Evolutionary conservation across 2,113 vertebrate genomes (phyloP).

Genomic region (Taurulus bubalis): DNA sequence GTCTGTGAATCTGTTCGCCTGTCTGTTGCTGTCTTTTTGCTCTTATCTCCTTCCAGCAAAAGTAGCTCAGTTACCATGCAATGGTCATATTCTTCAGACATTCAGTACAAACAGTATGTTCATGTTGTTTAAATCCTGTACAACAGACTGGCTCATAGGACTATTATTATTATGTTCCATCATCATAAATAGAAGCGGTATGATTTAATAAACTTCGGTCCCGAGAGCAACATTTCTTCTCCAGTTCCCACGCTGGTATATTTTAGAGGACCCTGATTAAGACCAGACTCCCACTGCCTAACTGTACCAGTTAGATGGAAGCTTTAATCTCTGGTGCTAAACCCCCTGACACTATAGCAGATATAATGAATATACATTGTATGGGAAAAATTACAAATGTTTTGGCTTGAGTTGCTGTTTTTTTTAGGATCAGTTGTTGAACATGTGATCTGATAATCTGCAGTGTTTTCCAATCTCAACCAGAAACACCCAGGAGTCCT

Average conservation of each 20-base stretch:
- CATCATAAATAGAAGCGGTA: constrained; percentile 31
- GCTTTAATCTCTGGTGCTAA: neutral
- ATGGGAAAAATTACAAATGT: too few relatives aligned
- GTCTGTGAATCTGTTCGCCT: neutral
- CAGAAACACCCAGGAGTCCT: too few relatives aligned
- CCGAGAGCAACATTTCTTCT: constrained; percentile 21
- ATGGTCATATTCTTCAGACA: neutral
- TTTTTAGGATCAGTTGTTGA: constrained; percentile 5
- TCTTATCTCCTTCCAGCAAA: neutral
- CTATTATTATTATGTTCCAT: constrained; percentile 16
- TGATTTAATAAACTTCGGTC: constrained; percentile 21
- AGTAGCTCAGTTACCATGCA: neutral
- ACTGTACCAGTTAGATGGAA: neutral
- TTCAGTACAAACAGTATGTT: neutral
- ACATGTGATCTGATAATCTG: constrained; percentile 3
- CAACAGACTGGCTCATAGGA: neutral
- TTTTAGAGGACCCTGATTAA: constrained; percentile 23
- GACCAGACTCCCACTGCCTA: constrained; percentile 3
- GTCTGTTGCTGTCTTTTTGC: neutral
- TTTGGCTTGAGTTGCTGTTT: too few relatives aligned
- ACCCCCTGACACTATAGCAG: neutral
- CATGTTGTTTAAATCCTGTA: neutral
- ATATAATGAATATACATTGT: neutral
- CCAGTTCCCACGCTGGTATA: constrained; percentile 35
- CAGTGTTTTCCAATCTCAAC: too few relatives aligned